Percentiles rank a stretch among this genome's conserved stretches.
phyloP scores from a whole-genome alignment of 2,888 invertebrate species.

The Microctonus aethiopoides region DNA sequence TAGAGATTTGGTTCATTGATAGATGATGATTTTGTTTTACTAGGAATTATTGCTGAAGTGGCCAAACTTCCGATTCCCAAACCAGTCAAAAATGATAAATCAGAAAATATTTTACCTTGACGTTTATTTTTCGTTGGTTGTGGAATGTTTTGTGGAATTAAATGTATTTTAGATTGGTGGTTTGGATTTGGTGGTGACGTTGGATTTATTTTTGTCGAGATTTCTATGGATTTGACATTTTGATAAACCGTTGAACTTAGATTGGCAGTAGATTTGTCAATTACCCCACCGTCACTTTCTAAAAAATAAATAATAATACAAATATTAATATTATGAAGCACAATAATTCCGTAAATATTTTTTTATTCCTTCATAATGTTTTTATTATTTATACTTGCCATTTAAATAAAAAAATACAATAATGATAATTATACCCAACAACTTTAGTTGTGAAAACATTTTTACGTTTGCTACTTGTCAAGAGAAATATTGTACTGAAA shows the following conservation, averaged over 20 bases:
- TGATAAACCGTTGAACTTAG: not conserved
- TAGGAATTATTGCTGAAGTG: constrained; percentile 36
- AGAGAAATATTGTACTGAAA: constrained; percentile 16
- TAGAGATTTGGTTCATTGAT: constrained; percentile 20
- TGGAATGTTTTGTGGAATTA: not conserved
- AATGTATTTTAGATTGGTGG: not conserved
- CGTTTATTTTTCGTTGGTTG: not conserved
- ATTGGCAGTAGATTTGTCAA: not conserved
- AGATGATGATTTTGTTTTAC: constrained; percentile 18
- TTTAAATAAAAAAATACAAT: not conserved
- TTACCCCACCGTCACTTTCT: not conserved
- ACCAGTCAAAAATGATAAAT: constrained; percentile 55
- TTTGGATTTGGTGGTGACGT: not conserved
- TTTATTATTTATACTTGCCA: constrained; percentile 2
- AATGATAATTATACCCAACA: not conserved
- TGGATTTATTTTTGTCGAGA: not conserved
- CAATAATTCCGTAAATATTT: not conserved
- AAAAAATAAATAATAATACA: not conserved
- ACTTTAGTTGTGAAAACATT: constrained; percentile 1
- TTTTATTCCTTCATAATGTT: too few species aligned
- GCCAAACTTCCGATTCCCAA: constrained; percentile 18
- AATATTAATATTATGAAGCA: not conserved
- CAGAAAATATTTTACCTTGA: constrained; percentile 46
- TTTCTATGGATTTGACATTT: not conserved
- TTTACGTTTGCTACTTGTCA: not conserved